Conservation (phyloP, 2,797 vertebrate species). For the Varecia variegata region DNA sequence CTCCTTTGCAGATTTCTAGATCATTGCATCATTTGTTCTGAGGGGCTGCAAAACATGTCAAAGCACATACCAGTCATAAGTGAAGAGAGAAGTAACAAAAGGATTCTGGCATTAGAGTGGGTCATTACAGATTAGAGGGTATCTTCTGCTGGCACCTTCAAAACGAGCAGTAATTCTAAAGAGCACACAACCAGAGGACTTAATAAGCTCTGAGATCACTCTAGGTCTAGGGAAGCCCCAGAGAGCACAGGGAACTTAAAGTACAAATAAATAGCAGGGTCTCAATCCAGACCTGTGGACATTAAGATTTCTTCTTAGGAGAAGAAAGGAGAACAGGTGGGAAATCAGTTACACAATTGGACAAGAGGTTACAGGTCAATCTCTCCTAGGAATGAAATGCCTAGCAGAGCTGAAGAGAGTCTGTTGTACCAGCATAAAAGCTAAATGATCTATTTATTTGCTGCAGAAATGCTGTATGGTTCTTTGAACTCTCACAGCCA, state of each 20-base stretch:
- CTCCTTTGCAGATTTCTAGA: not conserved
- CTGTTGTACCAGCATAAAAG: not conserved
- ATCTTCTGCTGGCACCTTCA: not conserved
- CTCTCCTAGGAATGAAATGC: not conserved
- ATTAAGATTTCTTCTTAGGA: not conserved
- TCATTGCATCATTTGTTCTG: not conserved
- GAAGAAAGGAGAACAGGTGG: not conserved
- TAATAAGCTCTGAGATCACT: not conserved
- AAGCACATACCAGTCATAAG: constrained; percentile 32
- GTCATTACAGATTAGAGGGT: not conserved
- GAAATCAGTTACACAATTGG: not conserved
- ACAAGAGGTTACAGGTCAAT: not conserved
- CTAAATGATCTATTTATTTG: not conserved
- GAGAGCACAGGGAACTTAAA: constrained; percentile 19
- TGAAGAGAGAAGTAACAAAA: constrained; percentile 4
- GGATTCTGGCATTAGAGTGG: not conserved
- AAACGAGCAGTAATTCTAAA: not conserved
- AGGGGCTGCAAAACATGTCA: not conserved
- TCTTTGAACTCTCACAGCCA: not conserved
- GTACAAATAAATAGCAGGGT: not conserved
- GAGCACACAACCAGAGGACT: not conserved
- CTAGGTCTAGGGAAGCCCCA: not conserved
- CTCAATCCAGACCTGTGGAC: not conserved
- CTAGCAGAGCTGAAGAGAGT: not conserved
- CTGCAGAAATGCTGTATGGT: not conserved